Evolutionary conservation across 2,113 vertebrate genomes (phyloP).

Genomic region (Dipodomys spectabilis): DNA sequence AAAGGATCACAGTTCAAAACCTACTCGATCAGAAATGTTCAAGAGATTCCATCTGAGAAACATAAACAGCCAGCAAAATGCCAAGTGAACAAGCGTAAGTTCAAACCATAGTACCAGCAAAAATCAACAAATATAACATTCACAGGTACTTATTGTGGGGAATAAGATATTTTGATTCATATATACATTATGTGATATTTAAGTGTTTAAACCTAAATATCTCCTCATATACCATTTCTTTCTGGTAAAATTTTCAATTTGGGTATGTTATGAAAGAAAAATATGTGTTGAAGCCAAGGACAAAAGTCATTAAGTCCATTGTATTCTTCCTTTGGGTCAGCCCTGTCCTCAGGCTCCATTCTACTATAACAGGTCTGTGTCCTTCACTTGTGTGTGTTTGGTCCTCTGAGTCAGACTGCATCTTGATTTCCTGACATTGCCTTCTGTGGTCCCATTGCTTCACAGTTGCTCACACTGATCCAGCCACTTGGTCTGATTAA

Average conservation of each 20-base stretch:
- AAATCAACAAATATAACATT: too few species aligned
- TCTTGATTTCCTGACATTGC: constrained; percentile 12
- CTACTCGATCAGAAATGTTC: too few species aligned
- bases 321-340: neutral
- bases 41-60: too few species aligned
- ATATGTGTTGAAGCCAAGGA: neutral
- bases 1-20: too few species aligned
- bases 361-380: neutral
- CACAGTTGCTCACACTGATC: neutral
- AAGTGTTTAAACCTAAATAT: neutral
- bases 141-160: neutral
- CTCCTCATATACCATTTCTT: neutral
- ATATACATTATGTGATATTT: neutral
- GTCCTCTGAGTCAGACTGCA: neutral
- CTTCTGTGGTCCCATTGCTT: neutral
- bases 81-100: too few species aligned
- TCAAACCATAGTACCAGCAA: too few species aligned
- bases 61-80: too few species aligned
- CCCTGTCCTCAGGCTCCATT: neutral
- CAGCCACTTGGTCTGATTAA: constrained; percentile 1
- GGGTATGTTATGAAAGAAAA: neutral
- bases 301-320: neutral
- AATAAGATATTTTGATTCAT: neutral
- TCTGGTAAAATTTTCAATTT: neutral
- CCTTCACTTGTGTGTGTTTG: neutral